Conservation (phyloP, 2,113 vertebrate species). For the Tachycineta bicolor region DNA sequence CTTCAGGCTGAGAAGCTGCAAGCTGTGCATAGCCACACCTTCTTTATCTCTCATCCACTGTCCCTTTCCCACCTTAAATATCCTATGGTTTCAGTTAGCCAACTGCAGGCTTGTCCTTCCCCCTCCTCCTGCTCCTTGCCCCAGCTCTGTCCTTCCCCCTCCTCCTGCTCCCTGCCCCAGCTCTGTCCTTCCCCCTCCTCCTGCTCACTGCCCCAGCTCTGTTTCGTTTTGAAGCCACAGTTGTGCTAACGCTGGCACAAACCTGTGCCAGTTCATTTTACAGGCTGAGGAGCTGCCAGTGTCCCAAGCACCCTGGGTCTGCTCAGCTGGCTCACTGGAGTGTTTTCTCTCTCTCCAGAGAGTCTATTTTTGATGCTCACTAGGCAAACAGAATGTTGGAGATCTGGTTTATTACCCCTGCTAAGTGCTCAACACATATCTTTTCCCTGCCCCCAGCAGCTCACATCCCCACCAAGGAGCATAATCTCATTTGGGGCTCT, state of each 20-base stretch:
- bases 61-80: not conserved
- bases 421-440: not conserved
- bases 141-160: not conserved
- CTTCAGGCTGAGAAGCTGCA: not conserved
- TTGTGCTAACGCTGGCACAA: slow-evolving; percentile 26
- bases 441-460: not conserved
- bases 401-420: not conserved
- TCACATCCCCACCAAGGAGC: not conserved
- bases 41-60: not conserved
- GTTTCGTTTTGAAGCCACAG: slow-evolving; percentile 11
- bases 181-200: not conserved
- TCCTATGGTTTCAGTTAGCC: not conserved
- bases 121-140: not conserved
- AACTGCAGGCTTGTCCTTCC: not conserved
- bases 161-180: not conserved
- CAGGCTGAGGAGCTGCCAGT: slow-evolving; percentile 18
- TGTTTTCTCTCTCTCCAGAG: not conserved
- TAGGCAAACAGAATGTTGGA: not conserved
- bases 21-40: not conserved
- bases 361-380: slow-evolving; percentile 35
- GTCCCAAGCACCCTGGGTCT: not conserved
- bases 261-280: slow-evolving; percentile 16
- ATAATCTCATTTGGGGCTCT: slow-evolving; percentile 6
- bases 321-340: not conserved
- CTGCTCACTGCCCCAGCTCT: not conserved